Evolutionary conservation across 2,797 vertebrate genomes (phyloP), one percentile per base, ranked within the genome.

Genomic region (Catamblyrhynchus diadema): DNA sequence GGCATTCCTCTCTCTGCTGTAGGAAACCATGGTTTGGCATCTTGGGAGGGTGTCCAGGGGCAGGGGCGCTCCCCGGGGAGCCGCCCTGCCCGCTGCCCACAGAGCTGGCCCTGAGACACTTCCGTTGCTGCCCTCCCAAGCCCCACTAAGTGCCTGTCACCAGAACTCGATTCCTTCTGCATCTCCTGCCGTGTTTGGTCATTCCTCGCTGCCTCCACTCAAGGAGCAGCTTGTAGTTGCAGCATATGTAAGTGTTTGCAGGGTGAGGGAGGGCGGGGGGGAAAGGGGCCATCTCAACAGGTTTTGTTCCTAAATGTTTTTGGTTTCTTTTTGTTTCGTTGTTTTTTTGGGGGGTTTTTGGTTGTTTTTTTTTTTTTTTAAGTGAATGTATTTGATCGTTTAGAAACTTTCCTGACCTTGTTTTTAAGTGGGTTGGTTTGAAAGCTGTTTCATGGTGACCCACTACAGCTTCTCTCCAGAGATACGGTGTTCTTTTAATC

Each of bases 111-210:
- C 81, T 35, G 53, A 92, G 85, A 79, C 78, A 51, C 85, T 84
- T 75, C 41, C 62, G 41, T 85, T 66, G 87, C 94, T 90, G 96
- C 95, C 95, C 96, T 93, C 90, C 93, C 65, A 90, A 95, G 88
- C 95, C 96, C 95, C 91, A 95, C 94, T 95, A 97, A 98, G 97
- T 98, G 96, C 97, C 97, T 98, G 95, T 95, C 95, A 95, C 91
- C 92, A 82, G 79, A 93, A 96, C 93, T 95, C 83, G 3, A 89
- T 92, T 96, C 93, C 96, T 97, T 96, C 93, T 95, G 95, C 95
- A 97, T 96, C 95, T 97, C 92, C 93, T 95, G 95, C 92, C 79
- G 10, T 86, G 79, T 80, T 87, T 82, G 95, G 85, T 87, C 92
- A 94, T 93, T 94, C 95, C 90, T 93, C 0, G 72, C 87, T 94